Base-by-base conservation (phyloP, 2,797 vertebrate species). In the Tangara arthus region DNA sequence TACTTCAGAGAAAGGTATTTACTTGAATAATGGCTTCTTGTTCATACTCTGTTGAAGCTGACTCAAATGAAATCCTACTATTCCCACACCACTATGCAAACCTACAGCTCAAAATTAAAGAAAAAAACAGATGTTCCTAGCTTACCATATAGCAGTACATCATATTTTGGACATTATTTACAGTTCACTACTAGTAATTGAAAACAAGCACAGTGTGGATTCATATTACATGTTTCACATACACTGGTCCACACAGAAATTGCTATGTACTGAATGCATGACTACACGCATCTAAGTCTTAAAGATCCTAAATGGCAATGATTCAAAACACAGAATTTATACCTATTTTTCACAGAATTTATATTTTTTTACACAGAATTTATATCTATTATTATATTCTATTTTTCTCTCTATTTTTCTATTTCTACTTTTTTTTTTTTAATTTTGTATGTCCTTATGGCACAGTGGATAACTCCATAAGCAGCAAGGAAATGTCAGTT, bases 1-100 rank as follows among this genome's bases (percentile, higher is more conserved):
- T 61, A 55, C 24, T 87, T 80, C 65, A 69, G 56, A 84, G 81
- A 64, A 64, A 82, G 37, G 21, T 82, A 85, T 72, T 87, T 70
- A 73, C 52, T 56, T 76, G 61, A 93, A 28, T 52, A 73, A 84
- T 2, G 24, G 11, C 26, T 70, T 73, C 41, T 26, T 15, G 46
- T 59, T 53, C 1, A 4, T n/a, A 24, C 21, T 64, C 37, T 46
- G 42, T 30, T 75, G 53, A 82, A 83, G 46, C 10, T 56, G n/a
- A 68, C 46, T 68, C 53, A 75, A 49, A 94, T 1, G 0, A 5
- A 73, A 44, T 63, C 60, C n/a, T 64, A 16, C 27, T 55, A 47
- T 28, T 83, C 47, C 37, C 72, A 79, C 9, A 63, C 3, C 47
- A 69, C 17, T 49, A 11, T 42, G 22, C 56, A 92, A 80, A 72